These are phyloP conservation scores for Scomber japonicus DNA, from an alignment of 2,113 vertebrate species.

Conservation along the genomic window DNA sequence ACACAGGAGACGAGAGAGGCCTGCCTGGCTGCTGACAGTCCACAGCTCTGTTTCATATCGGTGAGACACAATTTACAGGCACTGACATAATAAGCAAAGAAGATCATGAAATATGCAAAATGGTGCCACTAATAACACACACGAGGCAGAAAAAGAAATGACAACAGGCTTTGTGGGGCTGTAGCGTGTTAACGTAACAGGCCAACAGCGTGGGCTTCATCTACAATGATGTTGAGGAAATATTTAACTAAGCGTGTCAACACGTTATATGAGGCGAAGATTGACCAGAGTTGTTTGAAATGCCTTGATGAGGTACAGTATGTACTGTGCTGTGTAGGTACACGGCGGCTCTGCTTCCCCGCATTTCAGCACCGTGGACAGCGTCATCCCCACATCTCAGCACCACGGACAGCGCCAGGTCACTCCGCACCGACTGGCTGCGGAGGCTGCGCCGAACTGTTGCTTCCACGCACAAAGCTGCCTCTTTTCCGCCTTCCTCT, in stretches of 20 bases:
- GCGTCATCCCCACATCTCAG: conserved; percentile 43
- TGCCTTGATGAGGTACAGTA: conserved; percentile 54
- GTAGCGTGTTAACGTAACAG: conserved; percentile 10
- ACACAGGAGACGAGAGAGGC: conserved; percentile 24
- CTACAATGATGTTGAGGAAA: conserved; percentile 8
- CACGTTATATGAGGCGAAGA: background rate
- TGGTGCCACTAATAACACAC: conserved; percentile 35
- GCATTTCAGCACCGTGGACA: conserved; percentile 68
- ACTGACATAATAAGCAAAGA: conserved; percentile 22
- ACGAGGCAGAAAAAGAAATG: conserved; percentile 3
- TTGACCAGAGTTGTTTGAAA: conserved; percentile 3
- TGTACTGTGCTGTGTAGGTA: conserved; percentile 47
- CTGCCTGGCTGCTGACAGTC: conserved; percentile 5
- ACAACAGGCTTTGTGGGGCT: conserved; percentile 5
- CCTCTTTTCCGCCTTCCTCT: background rate
- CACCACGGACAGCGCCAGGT: conserved; percentile 69
- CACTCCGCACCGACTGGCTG: conserved; percentile 48
- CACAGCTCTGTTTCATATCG: conserved; percentile 30
- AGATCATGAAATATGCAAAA: conserved; percentile 26
- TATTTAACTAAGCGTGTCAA: conserved; percentile 17
- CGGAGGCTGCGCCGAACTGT: conserved; percentile 74
- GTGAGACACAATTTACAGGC: conserved; percentile 25
- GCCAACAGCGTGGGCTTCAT: conserved; percentile 41
- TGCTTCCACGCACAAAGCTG: conserved; percentile 47
- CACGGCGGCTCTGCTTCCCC: conserved; percentile 10